These are phyloP conservation scores for Lottia gigantea DNA, from an alignment of 2,888 invertebrate genomes.

Conservation along the genomic window DNA sequence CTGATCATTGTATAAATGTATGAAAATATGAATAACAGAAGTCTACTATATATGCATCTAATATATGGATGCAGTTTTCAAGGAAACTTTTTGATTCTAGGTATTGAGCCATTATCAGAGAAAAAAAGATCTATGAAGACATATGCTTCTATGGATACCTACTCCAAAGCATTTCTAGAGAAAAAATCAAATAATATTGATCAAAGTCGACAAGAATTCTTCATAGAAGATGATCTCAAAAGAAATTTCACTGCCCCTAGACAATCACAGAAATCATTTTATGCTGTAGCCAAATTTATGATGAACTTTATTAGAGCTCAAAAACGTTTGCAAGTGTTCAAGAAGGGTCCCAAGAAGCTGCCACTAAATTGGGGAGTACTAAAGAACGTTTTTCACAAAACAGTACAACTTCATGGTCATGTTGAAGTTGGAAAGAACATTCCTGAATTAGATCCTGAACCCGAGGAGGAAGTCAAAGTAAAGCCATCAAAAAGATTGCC, in stretches of 20 bases:
- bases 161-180: background rate
- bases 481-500: no score
- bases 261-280: background rate
- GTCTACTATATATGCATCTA: no score
- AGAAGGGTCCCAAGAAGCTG: background rate
- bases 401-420: background rate
- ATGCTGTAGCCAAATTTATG: background rate
- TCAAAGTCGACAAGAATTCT: constrained; percentile 2
- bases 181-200: background rate
- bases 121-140: background rate
- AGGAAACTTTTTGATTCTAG: background rate
- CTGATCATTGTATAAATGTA: no score
- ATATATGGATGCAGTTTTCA: no score
- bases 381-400: background rate
- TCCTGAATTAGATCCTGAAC: no score
- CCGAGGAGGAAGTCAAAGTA: no score
- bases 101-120: constrained; percentile 1
- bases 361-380: background rate
- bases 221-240: background rate
- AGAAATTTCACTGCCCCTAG: background rate
- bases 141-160: background rate
- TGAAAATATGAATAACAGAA: no score
- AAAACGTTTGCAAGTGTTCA: background rate
- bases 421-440: no score
- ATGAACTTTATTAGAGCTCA: background rate